Evolutionary conservation across 2,797 vertebrate species (phyloP), one percentile per base, ranked within the genome.

Genomic region (Micromesistius poutassou): DNA sequence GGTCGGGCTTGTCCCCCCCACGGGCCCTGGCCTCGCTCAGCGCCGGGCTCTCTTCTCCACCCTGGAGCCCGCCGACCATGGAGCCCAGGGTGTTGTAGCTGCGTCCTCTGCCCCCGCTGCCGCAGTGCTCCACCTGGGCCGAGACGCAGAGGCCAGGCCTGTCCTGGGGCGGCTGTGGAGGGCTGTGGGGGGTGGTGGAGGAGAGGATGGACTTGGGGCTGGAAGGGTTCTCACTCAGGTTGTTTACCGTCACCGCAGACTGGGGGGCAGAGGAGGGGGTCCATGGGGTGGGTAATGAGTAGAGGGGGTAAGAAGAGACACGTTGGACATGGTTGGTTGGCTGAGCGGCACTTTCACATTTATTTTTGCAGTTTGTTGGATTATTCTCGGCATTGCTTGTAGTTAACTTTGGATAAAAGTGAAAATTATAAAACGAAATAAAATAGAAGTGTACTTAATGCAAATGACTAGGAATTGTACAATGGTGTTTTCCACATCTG

Each of bases 191-290:
- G 71, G 33, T 72, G 36, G 22, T 72, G 0, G 75, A 55, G 0
- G 78, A 76, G 71, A 79, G 85, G 40, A 83, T 74, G 40, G 92
- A 80, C 30, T 79, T 25, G 0, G 89, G 88, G 14, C 88, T 89
- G 74, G 85, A 79, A 78, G 85, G 76, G 75, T 79, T 91, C 77
- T 93, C 87, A n/a, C 87, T 76, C n/a, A 74, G 30, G 22, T 87
- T 92, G 85, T 90, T 90, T 46, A 80, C 80, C 0, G 90, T 83
- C 68, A 85, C 81, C 0, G 89, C 91, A 5, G 89, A 94, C 91
- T 93, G 79, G 68, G 7, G 89, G 93, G 90, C 93, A 77, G 55
- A 66, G 82, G 5, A 74, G 50, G 77, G 73, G 40, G 66, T 30
- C 68, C 25, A 30, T 16, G 70, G 13, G 70, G 30, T 28, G 25